These are phyloP conservation scores for Gyrodactylus bullatarudis DNA, from an alignment of 1,140 invertebrate species.

Conservation along the genomic window DNA sequence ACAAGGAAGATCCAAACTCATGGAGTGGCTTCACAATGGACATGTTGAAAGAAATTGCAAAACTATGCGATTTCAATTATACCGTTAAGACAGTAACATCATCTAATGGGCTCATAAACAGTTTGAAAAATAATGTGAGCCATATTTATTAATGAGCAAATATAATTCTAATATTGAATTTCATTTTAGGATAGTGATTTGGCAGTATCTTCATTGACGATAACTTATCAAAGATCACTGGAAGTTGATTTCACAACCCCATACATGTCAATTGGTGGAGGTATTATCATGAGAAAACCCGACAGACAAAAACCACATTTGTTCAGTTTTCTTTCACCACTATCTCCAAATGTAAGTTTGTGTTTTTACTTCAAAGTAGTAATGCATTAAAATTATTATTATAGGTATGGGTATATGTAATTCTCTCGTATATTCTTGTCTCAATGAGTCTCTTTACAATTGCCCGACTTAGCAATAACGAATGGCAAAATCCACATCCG, in stretches of 20 bases:
- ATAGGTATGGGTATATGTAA: constrained; percentile 88
- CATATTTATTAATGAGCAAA: background rate
- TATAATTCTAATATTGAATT: background rate
- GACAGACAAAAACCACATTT: constrained; percentile 61
- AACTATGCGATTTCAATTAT: background rate
- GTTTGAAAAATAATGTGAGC: background rate
- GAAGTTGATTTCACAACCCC: constrained; percentile 78
- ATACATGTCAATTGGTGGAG: constrained; percentile 77
- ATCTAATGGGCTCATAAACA: background rate
- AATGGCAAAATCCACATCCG: constrained; percentile 7
- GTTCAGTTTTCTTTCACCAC: constrained; percentile 77
- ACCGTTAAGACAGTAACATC: background rate
- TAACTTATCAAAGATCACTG: constrained; percentile 57
- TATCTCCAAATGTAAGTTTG: constrained; percentile 81
- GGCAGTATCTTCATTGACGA: constrained; percentile 70
- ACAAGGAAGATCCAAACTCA: background rate
- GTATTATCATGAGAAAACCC: constrained; percentile 83
- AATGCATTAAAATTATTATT: background rate
- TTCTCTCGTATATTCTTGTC: constrained; percentile 47
- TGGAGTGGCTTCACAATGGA: background rate
- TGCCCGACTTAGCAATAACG: constrained; percentile 7
- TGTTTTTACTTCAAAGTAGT: constrained; percentile 29
- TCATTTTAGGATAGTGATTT: constrained; percentile 53
- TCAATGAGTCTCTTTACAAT: constrained; percentile 7
- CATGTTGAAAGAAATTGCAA: background rate